A percentile compares a stretch with the other conserved stretches of the same genome.
Conservation (phyloP, 2,113 vertebrate species). For the Thunnus thynnus region DNA sequence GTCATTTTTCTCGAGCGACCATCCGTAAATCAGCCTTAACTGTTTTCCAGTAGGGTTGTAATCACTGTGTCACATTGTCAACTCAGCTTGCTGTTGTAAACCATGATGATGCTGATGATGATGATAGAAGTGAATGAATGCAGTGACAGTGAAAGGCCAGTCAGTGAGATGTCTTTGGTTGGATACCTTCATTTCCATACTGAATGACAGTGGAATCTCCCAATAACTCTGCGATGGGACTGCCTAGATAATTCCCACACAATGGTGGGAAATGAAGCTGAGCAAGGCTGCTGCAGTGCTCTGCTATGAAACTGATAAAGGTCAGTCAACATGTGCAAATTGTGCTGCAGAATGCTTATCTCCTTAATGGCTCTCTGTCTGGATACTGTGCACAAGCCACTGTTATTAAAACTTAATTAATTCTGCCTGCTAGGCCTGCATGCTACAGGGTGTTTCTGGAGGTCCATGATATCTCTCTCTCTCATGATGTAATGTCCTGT, state of each 20-base stretch:
- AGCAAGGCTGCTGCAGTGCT: conserved; percentile 54
- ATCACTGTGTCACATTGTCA: conserved; percentile 27
- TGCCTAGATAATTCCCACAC: conserved; percentile 39
- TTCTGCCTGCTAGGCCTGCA: conserved; percentile 39
- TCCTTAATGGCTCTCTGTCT: conserved; percentile 61
- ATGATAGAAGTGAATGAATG: conserved; percentile 38
- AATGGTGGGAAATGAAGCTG: conserved; percentile 48
- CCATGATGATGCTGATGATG: conserved; percentile 4
- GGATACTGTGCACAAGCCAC: conserved; percentile 28
- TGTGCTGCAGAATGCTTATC: conserved; percentile 70
- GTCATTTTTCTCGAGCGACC: too few species aligned
- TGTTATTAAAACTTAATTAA: conserved; percentile 60
- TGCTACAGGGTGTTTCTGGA: conserved; percentile 39
- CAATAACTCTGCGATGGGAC: conserved; percentile 27
- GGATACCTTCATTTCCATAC: conserved; percentile 34
- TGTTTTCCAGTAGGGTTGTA: conserved; percentile 4
- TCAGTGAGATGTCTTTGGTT: conserved; percentile 28
- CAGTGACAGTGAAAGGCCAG: conserved; percentile 33
- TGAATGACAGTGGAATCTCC: conserved; percentile 32
- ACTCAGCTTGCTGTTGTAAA: conserved; percentile 31
- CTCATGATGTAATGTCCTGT: conserved; percentile 28
- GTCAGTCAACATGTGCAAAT: conserved; percentile 64
- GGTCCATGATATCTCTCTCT: conserved; percentile 35
- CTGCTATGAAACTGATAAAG: conserved; percentile 64
- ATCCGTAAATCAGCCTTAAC: background rate